These are phyloP conservation scores for Oreochromis grahami DNA, from an alignment of 2,797 vertebrate species.

Conservation along the genomic window DNA sequence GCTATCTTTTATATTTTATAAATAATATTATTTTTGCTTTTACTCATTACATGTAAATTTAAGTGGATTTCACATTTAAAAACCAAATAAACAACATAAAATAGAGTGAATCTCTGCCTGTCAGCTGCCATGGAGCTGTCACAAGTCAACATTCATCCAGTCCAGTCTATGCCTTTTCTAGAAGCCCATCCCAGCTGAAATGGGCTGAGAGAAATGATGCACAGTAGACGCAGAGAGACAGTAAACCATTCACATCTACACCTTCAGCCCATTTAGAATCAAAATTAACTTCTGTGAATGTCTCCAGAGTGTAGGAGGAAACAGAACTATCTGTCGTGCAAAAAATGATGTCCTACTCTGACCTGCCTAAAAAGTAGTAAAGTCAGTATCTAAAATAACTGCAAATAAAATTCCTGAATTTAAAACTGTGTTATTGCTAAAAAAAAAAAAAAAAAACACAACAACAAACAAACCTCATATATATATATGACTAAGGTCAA, in stretches of 20 bases:
- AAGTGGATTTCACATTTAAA: neutral
- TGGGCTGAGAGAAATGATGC: neutral
- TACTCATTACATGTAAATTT: neutral
- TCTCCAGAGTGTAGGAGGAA: neutral
- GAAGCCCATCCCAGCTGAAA: neutral
- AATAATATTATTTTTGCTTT: too few species aligned
- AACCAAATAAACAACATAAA: neutral
- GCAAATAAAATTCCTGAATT: neutral
- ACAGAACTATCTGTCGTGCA: neutral
- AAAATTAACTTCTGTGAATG: neutral
- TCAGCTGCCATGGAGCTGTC: neutral
- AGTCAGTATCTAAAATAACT: neutral
- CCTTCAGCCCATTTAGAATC: neutral
- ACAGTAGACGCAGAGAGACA: neutral
- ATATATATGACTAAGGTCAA: too few species aligned
- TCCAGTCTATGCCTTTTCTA: neutral
- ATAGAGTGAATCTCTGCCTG: neutral
- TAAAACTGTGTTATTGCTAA: neutral
- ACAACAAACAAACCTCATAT: too few species aligned
- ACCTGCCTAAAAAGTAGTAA: neutral
- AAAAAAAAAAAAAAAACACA: neutral
- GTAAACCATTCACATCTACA: neutral
- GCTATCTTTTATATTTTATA: neutral
- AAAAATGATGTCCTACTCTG: neutral
- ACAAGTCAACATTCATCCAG: neutral